Evolutionary conservation across 2,797 vertebrate genomes (phyloP), one percentile per base, ranked within the genome.

Genomic region (Esox masquinongy): DNA sequence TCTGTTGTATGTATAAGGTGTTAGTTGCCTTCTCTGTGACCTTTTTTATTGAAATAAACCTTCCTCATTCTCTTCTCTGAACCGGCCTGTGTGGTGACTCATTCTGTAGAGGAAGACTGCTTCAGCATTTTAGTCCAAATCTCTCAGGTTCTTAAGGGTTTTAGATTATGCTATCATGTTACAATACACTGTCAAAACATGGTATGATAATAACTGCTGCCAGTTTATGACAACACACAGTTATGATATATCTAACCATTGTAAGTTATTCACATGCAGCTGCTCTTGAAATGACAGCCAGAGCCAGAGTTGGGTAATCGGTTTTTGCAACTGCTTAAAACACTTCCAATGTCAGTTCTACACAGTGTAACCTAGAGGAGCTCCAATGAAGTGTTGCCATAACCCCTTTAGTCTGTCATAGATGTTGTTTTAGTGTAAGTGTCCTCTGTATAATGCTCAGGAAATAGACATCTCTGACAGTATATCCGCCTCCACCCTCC

Each of bases 261-360:
- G 66, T 34, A 39, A 19, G 34, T 7, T 36, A 22, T 70, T 34
- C 24, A 29, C 15, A 51, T 31, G 69, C 26, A 17, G 80, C 87
- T 87, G 87, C 87, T 5, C 88, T 87, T 78, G 79, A 73, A 22
- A 49, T 17, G 16, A 26, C 53, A 59, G 53, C 53, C n/a, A 11
- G n/a, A 59, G n/a, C n/a, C 71, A 31, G 0, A 69, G 77, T 92
- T 88, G 89, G 88, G 84, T 92, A 88, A 92, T 90, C 74, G 77
- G 87, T 91, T 92, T 88, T 83, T 85, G 78, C 88, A 92, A 88
- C 86, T 87, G 88, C 84, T 77, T 84, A 80, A 85, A 69, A 85
- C 79, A 76, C 74, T 84, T 80, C 83, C 81, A 82, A 81, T 75
- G 83, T 92, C 89, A 77, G 34, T 88, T 82, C 88, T 90, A 88